phyloP scores from a whole-genome alignment of 2,113 vertebrate genomes.

The Myanophis thanlyinensis region DNA sequence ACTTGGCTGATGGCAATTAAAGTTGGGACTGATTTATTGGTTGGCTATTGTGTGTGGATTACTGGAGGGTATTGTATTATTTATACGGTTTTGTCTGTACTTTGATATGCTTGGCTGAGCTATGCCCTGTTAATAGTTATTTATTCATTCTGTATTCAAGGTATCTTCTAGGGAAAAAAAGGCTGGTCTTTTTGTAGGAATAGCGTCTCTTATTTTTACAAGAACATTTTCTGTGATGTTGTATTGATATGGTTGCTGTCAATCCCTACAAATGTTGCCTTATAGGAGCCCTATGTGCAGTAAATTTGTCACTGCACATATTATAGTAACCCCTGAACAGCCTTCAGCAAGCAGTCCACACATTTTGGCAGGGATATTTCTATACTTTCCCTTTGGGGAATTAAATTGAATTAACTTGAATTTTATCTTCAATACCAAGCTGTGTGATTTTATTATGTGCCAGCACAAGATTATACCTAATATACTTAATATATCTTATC shows the following conservation, averaged over 20 bases:
- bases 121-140: neutral
- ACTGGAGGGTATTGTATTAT: neutral
- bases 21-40: neutral
- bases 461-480: too few species aligned
- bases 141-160: neutral
- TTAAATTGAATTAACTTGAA: too few species aligned
- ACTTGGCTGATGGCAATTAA: neutral
- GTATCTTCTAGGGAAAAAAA: neutral
- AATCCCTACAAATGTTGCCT: neutral
- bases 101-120: neutral
- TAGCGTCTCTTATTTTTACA: neutral
- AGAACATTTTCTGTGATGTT: neutral
- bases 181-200: neutral
- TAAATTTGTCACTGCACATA: too few species aligned
- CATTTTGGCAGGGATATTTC: too few species aligned
- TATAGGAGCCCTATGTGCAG: too few species aligned
- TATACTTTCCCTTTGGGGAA: too few species aligned
- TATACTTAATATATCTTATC: too few species aligned
- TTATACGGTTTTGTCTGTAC: neutral
- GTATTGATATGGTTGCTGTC: neutral
- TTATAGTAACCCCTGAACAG: too few species aligned
- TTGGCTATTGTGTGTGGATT: neutral
- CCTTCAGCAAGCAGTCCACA: too few species aligned
- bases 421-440: too few species aligned
- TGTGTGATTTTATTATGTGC: too few species aligned